Percentiles rank a stretch among this genome's conserved stretches.
Conservation (phyloP, 2,113 vertebrate genomes). For the Rutilus rutilus region DNA sequence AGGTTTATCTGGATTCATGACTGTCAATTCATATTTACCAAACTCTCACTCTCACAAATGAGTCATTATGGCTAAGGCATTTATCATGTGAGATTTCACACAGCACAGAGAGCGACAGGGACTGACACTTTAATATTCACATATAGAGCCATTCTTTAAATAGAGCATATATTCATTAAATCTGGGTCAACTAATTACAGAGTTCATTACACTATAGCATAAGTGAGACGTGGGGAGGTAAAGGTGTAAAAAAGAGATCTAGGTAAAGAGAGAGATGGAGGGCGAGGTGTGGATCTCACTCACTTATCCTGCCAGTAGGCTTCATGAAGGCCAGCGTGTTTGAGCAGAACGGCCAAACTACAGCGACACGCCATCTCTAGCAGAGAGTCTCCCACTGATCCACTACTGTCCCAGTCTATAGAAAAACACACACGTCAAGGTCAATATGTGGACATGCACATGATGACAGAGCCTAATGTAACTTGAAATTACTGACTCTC, state of each 20-base stretch:
- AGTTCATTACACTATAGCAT: slow-evolving; percentile 12
- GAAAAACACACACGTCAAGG: slow-evolving; percentile 16
- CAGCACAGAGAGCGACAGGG: not conserved
- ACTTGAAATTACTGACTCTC: no score
- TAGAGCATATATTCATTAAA: slow-evolving; percentile 15
- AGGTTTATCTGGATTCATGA: slow-evolving; percentile 14
- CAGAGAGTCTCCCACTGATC: slow-evolving; percentile 69
- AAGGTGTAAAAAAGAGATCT: not conserved
- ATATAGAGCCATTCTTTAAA: slow-evolving; percentile 9
- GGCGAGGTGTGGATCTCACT: slow-evolving; percentile 40
- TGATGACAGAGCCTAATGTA: not conserved
- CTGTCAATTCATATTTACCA: slow-evolving; percentile 24
- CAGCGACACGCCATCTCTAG: slow-evolving; percentile 78
- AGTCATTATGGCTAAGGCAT: slow-evolving; percentile 28
- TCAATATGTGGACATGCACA: not conserved
- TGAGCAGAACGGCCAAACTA: slow-evolving; percentile 79
- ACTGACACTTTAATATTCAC: slow-evolving; percentile 8
- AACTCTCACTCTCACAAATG: slow-evolving; percentile 13
- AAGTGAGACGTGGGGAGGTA: not conserved
- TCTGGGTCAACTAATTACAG: slow-evolving; percentile 27
- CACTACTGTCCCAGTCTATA: slow-evolving; percentile 77
- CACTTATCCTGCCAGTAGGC: slow-evolving; percentile 77
- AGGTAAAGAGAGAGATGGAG: not conserved
- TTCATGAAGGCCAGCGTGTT: slow-evolving; percentile 78
- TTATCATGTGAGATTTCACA: slow-evolving; percentile 7